These are phyloP conservation scores for Ennomos fuscantarius DNA, from an alignment of 2,888 invertebrate genomes.

Conservation along the genomic window DNA sequence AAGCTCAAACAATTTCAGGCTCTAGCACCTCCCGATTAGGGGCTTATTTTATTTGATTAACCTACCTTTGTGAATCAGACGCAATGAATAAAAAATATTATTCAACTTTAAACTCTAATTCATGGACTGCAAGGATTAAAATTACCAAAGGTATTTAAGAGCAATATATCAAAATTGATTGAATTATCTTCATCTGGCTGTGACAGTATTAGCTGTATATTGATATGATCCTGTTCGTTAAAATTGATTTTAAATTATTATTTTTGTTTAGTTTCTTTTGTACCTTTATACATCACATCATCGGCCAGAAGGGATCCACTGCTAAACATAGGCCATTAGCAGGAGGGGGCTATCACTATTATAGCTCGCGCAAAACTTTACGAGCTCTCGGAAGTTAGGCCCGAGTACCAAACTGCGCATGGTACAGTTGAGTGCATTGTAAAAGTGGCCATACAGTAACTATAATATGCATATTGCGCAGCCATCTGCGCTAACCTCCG, in stretches of 20 bases:
- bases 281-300: too few species aligned
- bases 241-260: conserved; percentile 50
- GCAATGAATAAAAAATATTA: not conserved
- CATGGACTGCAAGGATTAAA: not conserved
- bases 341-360: too few species aligned
- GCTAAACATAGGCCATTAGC: too few species aligned
- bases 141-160: conserved; percentile 32
- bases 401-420: too few species aligned
- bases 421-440: too few species aligned
- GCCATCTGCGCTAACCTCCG: too few species aligned
- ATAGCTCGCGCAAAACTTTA: too few species aligned
- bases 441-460: too few species aligned
- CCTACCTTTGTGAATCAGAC: conserved; percentile 1
- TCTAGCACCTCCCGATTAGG: not conserved
- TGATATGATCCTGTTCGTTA: conserved; percentile 50
- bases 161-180: conserved; percentile 47
- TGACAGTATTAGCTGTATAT: conserved; percentile 55
- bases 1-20: conserved; percentile 2
- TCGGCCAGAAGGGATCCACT: too few species aligned
- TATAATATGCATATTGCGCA: too few species aligned
- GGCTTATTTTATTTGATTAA: not conserved
- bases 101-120: not conserved
- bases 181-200: conserved; percentile 53
- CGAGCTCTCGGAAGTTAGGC: too few species aligned
- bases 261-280: too few species aligned